These are phyloP conservation scores for Zaprionus ornatus DNA, from an alignment of 1,140 invertebrate genomes.

Conservation along the genomic window DNA sequence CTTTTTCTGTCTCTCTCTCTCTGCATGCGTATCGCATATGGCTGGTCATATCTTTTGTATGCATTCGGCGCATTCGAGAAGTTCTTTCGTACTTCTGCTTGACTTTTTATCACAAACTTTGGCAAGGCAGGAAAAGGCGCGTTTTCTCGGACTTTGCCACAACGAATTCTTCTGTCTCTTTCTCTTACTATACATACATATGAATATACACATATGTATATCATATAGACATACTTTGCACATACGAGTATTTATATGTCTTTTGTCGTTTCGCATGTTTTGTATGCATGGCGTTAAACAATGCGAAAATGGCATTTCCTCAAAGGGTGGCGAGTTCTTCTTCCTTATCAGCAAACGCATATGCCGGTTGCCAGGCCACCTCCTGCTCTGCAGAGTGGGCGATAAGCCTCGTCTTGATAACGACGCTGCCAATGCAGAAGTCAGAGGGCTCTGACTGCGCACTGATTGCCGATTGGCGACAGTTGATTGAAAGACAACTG, in stretches of 20 bases:
- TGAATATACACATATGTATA: too few species aligned
- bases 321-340: constrained; percentile 50
- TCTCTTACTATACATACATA: too few species aligned
- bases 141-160: constrained; percentile 62
- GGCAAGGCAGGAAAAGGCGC: constrained; percentile 74
- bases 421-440: constrained; percentile 37
- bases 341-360: constrained; percentile 54
- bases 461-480: constrained; percentile 61
- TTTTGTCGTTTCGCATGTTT: constrained; percentile 28
- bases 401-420: constrained; percentile 49
- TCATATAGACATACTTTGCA: not conserved
- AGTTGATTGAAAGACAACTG: constrained; percentile 11
- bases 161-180: constrained; percentile 15
- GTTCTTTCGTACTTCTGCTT: constrained; percentile 44
- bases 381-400: constrained; percentile 4
- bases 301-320: constrained; percentile 75
- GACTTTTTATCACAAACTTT: constrained; percentile 73
- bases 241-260: not conserved
- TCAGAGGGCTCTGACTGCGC: constrained; percentile 68
- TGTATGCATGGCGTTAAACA: constrained; percentile 67
- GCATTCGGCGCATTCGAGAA: constrained; percentile 70
- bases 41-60: constrained; percentile 71
- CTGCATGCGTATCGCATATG: constrained; percentile 44
- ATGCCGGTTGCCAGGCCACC: constrained; percentile 20
- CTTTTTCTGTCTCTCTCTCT: constrained; percentile 8